These are phyloP conservation scores for Neosilurus mollespiculum DNA, from an alignment of 2,797 vertebrate species.

Conservation along the genomic window DNA sequence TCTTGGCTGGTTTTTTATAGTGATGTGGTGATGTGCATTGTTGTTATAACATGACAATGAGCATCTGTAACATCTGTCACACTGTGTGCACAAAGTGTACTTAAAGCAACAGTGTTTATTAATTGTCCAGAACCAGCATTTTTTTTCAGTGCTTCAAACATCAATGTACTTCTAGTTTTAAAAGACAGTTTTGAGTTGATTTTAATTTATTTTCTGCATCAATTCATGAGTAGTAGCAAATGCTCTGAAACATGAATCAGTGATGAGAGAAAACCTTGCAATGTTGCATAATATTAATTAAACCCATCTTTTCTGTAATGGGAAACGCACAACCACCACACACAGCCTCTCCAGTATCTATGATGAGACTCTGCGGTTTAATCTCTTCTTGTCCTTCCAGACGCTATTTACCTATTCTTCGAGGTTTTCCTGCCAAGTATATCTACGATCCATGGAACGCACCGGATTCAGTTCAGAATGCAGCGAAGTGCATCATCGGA, in stretches of 20 bases:
- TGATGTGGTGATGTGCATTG: slow-evolving; percentile 31
- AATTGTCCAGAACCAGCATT: slow-evolving; percentile 9
- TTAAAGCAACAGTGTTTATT: slow-evolving; percentile 32
- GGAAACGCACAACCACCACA: slow-evolving; percentile 14
- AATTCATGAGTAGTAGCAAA: slow-evolving; percentile 4
- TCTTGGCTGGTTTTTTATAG: slow-evolving; percentile 19
- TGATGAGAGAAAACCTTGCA: neutral
- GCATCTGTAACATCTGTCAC: slow-evolving; percentile 17
- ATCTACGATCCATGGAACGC: slow-evolving; percentile 65
- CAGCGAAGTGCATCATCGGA: slow-evolving; percentile 62
- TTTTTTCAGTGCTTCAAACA: slow-evolving; percentile 1
- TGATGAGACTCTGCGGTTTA: slow-evolving; percentile 56
- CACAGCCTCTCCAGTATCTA: slow-evolving; percentile 41
- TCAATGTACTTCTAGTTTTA: slow-evolving; percentile 9
- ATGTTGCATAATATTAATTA: neutral
- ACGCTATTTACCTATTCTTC: slow-evolving; percentile 62
- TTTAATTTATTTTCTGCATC: slow-evolving; percentile 1
- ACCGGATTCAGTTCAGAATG: slow-evolving; percentile 56
- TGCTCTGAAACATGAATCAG: neutral
- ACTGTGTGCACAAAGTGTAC: slow-evolving; percentile 26
- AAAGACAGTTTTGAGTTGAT: slow-evolving; percentile 12
- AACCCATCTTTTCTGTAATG: neutral
- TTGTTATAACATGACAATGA: slow-evolving; percentile 16
- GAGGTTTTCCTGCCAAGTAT: slow-evolving; percentile 63
- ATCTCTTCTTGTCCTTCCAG: slow-evolving; percentile 60